These are phyloP conservation scores for Salvelinus fontinalis DNA, from an alignment of 2,113 vertebrate species.

Conservation along the genomic window DNA sequence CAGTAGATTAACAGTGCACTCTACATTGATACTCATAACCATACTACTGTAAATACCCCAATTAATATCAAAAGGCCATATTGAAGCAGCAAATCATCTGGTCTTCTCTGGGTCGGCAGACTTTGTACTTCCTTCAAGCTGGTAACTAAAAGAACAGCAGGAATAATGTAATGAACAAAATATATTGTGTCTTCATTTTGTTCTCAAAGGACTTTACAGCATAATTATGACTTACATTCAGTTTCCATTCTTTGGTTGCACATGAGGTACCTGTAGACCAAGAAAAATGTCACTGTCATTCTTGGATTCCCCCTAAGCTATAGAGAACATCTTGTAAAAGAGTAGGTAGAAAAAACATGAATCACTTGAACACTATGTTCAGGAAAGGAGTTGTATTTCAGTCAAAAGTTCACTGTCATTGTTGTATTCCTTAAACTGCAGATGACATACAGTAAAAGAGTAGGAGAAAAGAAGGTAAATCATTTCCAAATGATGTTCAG, in stretches of 20 bases:
- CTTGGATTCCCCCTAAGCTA: background rate
- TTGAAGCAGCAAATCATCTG: background rate
- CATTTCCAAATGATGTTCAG: too few species aligned
- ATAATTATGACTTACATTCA: background rate
- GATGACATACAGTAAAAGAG: background rate
- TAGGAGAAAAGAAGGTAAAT: background rate
- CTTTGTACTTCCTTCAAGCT: slow-evolving; percentile 1
- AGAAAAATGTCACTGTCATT: background rate
- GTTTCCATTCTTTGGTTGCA: background rate
- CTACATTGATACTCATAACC: background rate
- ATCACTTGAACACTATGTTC: too few species aligned
- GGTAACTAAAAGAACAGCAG: background rate
- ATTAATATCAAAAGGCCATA: background rate
- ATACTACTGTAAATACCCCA: background rate
- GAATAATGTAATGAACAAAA: background rate
- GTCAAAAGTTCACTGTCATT: background rate
- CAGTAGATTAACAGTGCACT: background rate
- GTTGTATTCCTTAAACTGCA: background rate
- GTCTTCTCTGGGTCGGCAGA: background rate
- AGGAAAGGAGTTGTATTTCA: too few species aligned
- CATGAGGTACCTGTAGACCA: background rate
- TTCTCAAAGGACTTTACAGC: background rate
- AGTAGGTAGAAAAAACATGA: background rate
- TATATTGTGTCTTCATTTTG: background rate
- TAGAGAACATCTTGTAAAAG: background rate